Evolutionary conservation across 2,113 vertebrate species (phyloP).

Genomic region (Sylvietta virens): DNA sequence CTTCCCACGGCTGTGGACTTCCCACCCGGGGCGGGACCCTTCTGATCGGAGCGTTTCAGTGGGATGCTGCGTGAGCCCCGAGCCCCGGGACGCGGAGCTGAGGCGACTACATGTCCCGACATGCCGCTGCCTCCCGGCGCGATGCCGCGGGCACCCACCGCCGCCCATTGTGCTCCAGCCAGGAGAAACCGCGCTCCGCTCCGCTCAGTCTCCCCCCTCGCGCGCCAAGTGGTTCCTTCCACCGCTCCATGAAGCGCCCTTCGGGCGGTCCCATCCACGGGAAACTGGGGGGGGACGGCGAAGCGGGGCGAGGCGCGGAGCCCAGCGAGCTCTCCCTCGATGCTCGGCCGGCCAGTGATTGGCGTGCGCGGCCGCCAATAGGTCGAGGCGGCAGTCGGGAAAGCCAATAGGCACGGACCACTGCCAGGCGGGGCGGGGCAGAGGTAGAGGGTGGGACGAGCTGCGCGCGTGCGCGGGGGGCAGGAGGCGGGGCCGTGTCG

Average conservation of each 20-base stretch:
- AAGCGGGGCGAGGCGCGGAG: background rate
- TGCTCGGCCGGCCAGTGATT: background rate
- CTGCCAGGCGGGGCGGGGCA: background rate
- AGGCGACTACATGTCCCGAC: background rate
- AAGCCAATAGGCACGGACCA: background rate
- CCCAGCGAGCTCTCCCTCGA: background rate
- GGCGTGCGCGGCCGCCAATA: background rate
- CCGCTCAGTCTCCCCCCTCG: background rate
- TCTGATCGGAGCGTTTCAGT: background rate
- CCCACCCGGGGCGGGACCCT: background rate
- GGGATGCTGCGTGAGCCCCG: background rate
- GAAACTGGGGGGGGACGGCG: background rate
- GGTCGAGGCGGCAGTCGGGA: rapidly evolving
- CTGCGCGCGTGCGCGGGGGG: background rate
- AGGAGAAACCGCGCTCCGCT: background rate
- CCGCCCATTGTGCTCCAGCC: background rate
- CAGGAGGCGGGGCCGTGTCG: background rate
- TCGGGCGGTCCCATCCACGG: background rate
- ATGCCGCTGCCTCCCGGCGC: background rate
- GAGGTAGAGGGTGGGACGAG: background rate
- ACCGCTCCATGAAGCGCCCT: background rate
- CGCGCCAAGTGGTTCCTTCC: background rate
- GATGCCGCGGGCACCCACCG: background rate
- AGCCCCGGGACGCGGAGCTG: background rate
- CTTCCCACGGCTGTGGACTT: background rate